Base-by-base conservation (phyloP, 37 sponge, comb jelly and placozoan genomes). In the Oscarella lobularis region DNA sequence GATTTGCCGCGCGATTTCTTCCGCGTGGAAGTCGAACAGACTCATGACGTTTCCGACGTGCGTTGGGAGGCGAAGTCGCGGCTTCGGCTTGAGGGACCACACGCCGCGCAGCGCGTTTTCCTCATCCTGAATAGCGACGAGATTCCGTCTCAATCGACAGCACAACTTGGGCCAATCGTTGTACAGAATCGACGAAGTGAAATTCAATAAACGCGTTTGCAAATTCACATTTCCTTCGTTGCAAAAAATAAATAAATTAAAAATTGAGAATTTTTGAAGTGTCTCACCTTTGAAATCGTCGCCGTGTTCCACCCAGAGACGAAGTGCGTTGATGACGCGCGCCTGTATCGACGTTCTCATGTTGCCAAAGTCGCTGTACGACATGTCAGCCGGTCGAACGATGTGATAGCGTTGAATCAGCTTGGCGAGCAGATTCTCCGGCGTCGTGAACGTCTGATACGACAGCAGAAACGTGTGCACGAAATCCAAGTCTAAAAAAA, bases 391-490 rank as follows among this genome's bases (percentile, higher is more conserved):
- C 27, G 85, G 82, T 0, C 91, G 82, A 0, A 91, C 87, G 66
- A 90, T 90, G 78, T 90, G 82, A 82, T 95, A 95, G 2, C 96
- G 84, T 78, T 95, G 89, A 0, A 90, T 73, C 54, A 95, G 87
- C 76, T 95, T 95, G 54, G 76, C 69, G 1, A 95, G 77, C 31
- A 95, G 79, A 35, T 78, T 74, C 66, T 90, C 86, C 0, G 96
- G 96, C 38, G 91, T 90, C 32, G 96, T 83, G 78, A 88, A 95
- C 29, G 91, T 84, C 73, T 90, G 91, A 68, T 88, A 88, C 32
- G 89, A 84, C 39, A 85, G 86, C 38, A 92, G 84, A 75, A 92
- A 92, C 38, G 93, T 92, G 84, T 92, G 88, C 0, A 88, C 93
- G 83, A 92, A 92, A 40, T 86, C 86, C 79, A 92, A 66, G 70